Conservation (phyloP, 2,888 invertebrate genomes). For the Endomychus coccineus region DNA sequence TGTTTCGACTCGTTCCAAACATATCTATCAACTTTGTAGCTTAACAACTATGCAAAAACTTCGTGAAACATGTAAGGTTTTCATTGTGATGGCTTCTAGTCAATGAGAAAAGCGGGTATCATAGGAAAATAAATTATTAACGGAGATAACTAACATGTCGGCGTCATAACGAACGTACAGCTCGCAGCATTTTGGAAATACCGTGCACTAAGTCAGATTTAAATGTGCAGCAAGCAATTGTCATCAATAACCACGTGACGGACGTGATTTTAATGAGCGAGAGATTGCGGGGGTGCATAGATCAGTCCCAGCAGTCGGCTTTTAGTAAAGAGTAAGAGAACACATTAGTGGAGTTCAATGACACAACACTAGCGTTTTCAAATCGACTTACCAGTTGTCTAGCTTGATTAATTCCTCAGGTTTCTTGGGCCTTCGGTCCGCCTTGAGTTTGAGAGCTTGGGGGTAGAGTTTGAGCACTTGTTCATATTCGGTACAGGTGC, state of each 20-base stretch:
- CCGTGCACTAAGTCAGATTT: constrained; percentile 39
- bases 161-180: constrained; percentile 14
- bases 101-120: no score
- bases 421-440: constrained; percentile 84
- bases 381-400: constrained; percentile 82
- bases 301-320: constrained; percentile 31
- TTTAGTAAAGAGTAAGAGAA: constrained; percentile 26
- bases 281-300: constrained; percentile 49
- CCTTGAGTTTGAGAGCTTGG: constrained; percentile 83
- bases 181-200: constrained; percentile 23
- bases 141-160: constrained; percentile 15
- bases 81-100: no score
- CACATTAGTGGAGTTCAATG: constrained; percentile 22
- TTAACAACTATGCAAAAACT: no score
- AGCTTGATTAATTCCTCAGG: constrained; percentile 90
- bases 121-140: constrained; percentile 12
- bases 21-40: no score
- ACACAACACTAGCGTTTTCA: constrained; percentile 11
- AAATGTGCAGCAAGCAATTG: constrained; percentile 39
- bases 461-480: constrained; percentile 87
- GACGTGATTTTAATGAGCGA: constrained; percentile 38
- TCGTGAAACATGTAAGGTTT: no score
- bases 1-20: neutral
- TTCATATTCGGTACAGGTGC: constrained; percentile 78
- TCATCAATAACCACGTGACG: constrained; percentile 67